Conservation (phyloP, 2,797 vertebrate genomes). For the Gallirallus australis region DNA sequence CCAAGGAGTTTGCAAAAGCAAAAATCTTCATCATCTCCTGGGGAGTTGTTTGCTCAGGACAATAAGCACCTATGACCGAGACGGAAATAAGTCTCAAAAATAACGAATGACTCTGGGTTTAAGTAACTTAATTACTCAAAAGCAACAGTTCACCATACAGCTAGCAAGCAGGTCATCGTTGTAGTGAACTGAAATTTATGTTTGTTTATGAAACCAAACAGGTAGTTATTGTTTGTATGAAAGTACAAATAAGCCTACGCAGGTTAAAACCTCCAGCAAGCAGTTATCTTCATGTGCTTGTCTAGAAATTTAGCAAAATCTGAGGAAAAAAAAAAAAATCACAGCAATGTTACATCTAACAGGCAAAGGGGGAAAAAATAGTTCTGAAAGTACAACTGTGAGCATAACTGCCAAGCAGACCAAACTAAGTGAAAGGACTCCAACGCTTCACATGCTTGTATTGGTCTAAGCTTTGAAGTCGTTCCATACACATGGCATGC, state of each 20-base stretch:
- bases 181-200: neutral
- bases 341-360: neutral
- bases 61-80: constrained; percentile 83
- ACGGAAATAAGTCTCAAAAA: neutral
- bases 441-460: neutral
- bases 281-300: neutral
- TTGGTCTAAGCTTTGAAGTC: neutral
- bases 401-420: neutral
- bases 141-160: neutral
- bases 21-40: constrained; percentile 98
- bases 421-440: neutral
- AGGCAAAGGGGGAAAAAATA: neutral
- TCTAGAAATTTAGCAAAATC: neutral
- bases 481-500: too few relatives aligned
- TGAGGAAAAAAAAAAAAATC: neutral
- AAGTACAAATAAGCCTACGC: neutral
- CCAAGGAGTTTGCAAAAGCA: constrained; percentile 92
- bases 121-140: neutral
- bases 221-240: neutral
- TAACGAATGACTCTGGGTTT: neutral
- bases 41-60: constrained; percentile 89
- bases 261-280: neutral
- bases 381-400: neutral
- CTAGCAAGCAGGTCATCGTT: neutral
- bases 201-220: neutral